phyloP scores from a whole-genome alignment of 2,888 invertebrate genomes.

The Perizoma flavofasciatum region DNA sequence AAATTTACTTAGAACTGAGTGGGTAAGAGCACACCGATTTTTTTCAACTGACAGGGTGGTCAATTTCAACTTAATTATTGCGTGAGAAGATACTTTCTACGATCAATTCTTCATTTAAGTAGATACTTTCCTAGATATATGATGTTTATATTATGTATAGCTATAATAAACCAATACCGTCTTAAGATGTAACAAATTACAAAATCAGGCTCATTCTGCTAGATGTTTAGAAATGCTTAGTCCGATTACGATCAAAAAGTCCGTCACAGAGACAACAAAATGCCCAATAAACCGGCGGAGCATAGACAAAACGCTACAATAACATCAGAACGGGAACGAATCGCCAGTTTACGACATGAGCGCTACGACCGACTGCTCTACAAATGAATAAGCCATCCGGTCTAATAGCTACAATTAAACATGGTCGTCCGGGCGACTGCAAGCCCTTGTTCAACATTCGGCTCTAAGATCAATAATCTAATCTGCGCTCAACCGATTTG shows the following conservation, averaged over 20 bases:
- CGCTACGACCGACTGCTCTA: slow-evolving; percentile 82
- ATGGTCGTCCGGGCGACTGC: slow-evolving; percentile 66
- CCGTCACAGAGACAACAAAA: slow-evolving; percentile 75
- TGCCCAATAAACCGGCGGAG: slow-evolving; percentile 78
- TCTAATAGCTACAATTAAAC: slow-evolving; percentile 83
- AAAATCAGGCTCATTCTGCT: slow-evolving; percentile 18
- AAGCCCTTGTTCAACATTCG: slow-evolving; percentile 63
- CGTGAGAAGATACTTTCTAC: no score
- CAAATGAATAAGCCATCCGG: slow-evolving; percentile 84
- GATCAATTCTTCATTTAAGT: no score
- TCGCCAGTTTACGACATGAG: slow-evolving; percentile 82
- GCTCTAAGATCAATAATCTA: slow-evolving; percentile 63
- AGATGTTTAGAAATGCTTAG: slow-evolving; percentile 56
- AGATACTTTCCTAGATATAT: no score
- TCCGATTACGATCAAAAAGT: slow-evolving; percentile 58
- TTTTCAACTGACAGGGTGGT: no score
- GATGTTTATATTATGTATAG: no score
- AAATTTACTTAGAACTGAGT: neutral
- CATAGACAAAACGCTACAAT: slow-evolving; percentile 84
- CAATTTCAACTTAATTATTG: no score
- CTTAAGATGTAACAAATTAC: slow-evolving; percentile 18
- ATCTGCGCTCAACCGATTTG: slow-evolving; percentile 36
- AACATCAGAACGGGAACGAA: slow-evolving; percentile 83
- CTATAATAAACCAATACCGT: slow-evolving; percentile 2
- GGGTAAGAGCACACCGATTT: no score